A percentile compares a stretch with the other conserved stretches of the same genome.
Conservation (phyloP, 1,140 invertebrate genomes). For the Cyclina sinensis region DNA sequence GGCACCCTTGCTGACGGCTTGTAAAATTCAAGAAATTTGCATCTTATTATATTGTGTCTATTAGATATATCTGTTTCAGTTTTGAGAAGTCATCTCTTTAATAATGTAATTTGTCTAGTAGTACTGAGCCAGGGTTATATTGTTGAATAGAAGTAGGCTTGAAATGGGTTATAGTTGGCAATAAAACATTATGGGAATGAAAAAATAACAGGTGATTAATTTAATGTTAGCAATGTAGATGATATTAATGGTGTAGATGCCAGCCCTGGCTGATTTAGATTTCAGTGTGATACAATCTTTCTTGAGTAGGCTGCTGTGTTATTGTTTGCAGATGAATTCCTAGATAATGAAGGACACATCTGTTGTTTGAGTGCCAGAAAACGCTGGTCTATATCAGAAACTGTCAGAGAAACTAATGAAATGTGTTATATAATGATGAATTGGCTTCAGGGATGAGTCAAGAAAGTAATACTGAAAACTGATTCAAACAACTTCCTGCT, state of each 20-base stretch:
- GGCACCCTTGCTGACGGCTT: too few species aligned
- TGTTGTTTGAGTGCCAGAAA: background rate
- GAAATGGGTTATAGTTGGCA: too few species aligned
- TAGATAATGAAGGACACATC: constrained; percentile 5
- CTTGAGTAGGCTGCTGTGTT: background rate
- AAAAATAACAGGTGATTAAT: constrained; percentile 17
- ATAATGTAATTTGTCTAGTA: too few species aligned
- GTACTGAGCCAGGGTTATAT: too few species aligned
- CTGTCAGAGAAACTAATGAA: constrained; percentile 19
- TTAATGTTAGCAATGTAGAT: background rate
- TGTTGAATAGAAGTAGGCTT: too few species aligned
- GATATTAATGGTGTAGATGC: background rate
- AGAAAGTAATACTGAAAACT: background rate
- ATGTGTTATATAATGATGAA: constrained; percentile 22
- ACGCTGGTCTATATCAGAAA: constrained; percentile 10
- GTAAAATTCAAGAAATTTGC: too few species aligned
- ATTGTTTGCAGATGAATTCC: constrained; percentile 21
- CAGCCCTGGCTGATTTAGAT: constrained; percentile 9
- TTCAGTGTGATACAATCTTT: background rate
- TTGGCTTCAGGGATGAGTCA: background rate
- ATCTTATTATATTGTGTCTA: too few species aligned
- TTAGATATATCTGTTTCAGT: too few species aligned
- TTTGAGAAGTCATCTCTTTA: too few species aligned
- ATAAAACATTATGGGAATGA: background rate
- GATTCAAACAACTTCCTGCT: too few species aligned